A percentile compares a stretch with the other conserved stretches of the same genome.
These are phyloP conservation scores for Drosophila seguyi DNA, from an alignment of 1,140 invertebrate species.

Conservation along the genomic window DNA sequence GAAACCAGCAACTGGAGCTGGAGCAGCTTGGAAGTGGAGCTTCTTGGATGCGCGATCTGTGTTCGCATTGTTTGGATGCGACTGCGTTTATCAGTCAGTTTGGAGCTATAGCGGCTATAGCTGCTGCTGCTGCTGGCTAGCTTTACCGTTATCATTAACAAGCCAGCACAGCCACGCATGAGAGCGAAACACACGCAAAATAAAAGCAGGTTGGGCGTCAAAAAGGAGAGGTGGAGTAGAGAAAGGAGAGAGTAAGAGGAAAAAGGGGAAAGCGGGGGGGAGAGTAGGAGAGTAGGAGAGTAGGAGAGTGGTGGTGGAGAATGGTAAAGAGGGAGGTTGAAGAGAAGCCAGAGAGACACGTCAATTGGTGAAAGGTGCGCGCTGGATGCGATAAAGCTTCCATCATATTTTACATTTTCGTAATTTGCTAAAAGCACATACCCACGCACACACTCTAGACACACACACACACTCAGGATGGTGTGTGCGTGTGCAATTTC, in stretches of 20 bases:
- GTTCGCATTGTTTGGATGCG: constrained; percentile 67
- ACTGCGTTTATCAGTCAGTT: constrained; percentile 73
- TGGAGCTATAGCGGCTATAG: constrained; percentile 6
- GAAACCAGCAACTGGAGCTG: constrained; percentile 4
- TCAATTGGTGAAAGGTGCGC: constrained; percentile 73
- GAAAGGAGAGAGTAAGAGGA: constrained; percentile 12
- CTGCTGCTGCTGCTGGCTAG: constrained; percentile 25
- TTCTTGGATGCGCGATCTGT: constrained; percentile 33
- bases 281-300: neutral
- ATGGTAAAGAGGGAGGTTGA: neutral
- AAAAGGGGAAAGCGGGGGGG: neutral
- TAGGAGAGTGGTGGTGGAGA: neutral
- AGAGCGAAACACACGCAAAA: constrained; percentile 64
- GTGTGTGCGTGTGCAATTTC: constrained; percentile 70
- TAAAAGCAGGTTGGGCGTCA: constrained; percentile 42
- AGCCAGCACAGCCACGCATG: constrained; percentile 59
- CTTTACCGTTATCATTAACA: constrained; percentile 79
- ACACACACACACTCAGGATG: constrained; percentile 8
- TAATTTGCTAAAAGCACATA: constrained; percentile 78
- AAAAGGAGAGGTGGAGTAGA: constrained; percentile 3
- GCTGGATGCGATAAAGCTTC: constrained; percentile 66
- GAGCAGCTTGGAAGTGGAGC: neutral
- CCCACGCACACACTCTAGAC: constrained; percentile 4
- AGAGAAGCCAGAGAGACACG: constrained; percentile 17
- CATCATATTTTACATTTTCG: constrained; percentile 80